Evolutionary conservation across 2,797 vertebrate genomes (phyloP).

Genomic region (Fratercula arctica): DNA sequence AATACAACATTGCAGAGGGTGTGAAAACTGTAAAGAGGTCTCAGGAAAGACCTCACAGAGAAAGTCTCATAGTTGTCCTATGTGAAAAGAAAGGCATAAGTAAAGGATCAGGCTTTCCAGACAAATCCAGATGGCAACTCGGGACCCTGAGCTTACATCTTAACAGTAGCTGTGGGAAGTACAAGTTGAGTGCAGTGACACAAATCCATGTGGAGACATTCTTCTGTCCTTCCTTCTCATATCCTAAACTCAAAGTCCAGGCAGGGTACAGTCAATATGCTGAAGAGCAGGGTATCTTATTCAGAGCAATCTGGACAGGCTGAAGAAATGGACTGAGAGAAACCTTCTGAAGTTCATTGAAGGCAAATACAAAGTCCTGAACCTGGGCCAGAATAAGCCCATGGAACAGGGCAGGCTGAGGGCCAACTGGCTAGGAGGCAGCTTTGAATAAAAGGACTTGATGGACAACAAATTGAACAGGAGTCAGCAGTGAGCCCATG

Average conservation of each 20-base stretch:
- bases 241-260: neutral
- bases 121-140: neutral
- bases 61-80: neutral
- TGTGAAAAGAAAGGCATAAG: neutral
- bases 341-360: neutral
- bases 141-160: neutral
- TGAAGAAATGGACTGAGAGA: neutral
- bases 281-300: neutral
- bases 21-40: neutral
- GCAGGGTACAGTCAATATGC: neutral
- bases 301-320: neutral
- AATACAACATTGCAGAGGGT: neutral
- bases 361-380: neutral
- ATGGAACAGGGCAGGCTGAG: neutral
- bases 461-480: neutral
- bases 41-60: neutral
- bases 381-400: neutral
- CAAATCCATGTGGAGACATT: neutral
- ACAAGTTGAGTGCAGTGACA: neutral
- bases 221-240: neutral
- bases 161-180: neutral
- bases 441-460: neutral
- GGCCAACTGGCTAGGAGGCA: neutral
- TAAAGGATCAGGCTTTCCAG: neutral
- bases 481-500: neutral